Evolutionary conservation across 2,113 vertebrate genomes (phyloP).

Genomic region (Prionailurus bengalensis): DNA sequence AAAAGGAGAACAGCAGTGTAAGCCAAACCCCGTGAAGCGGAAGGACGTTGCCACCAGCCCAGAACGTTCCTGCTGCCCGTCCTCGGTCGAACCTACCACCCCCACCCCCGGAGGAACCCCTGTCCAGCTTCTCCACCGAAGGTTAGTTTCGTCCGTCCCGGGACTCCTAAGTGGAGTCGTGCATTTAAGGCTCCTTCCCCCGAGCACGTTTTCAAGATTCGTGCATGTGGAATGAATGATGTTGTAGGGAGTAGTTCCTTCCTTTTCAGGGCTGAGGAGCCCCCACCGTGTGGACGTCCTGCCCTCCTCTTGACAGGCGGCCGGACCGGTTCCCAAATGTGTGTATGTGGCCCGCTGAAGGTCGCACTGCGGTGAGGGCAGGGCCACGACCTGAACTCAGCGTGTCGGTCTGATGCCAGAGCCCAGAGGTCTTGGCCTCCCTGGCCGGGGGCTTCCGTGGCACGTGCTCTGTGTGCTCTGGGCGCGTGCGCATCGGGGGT

Average conservation of each 20-base stretch:
- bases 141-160: not conserved
- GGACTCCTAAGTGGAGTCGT: not conserved
- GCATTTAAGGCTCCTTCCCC: not conserved
- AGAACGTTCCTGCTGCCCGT: not conserved
- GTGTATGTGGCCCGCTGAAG: not conserved
- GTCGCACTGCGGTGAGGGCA: not conserved
- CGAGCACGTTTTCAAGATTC: not conserved
- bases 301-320: not conserved
- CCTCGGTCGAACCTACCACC: not conserved
- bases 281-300: rapidly evolving
- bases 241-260: rapidly evolving
- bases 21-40: not conserved
- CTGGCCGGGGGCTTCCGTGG: not conserved
- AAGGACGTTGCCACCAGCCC: not conserved
- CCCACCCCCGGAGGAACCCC: rapidly evolving
- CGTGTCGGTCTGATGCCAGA: not conserved
- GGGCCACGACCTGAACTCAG: not conserved
- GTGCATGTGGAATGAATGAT: not conserved
- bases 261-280: not conserved
- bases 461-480: not conserved
- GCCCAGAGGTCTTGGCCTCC: not conserved
- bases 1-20: not conserved
- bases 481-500: not conserved
- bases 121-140: not conserved
- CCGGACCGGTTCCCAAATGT: not conserved